Evolutionary conservation across 64 coral and sea anemone genomes (phyloP).

Genomic region (Stichodactyla mertensii): DNA sequence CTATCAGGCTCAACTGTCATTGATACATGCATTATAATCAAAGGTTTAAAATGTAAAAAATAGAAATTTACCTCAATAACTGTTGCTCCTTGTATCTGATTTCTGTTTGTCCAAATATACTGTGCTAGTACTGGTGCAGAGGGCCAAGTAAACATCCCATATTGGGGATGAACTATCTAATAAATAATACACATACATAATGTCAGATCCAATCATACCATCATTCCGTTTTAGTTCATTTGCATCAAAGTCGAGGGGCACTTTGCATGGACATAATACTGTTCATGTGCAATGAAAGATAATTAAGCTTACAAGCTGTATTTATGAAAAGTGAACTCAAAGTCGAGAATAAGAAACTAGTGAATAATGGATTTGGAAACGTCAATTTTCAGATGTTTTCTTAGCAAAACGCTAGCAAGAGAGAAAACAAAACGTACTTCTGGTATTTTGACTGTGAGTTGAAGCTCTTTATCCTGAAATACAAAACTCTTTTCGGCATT

Average conservation of each 20-base stretch:
- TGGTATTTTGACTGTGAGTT: slow-evolving; percentile 42
- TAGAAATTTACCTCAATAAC: slow-evolving; percentile 65
- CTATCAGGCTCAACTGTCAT: too few relatives aligned
- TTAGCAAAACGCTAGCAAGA: not conserved
- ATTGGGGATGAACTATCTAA: slow-evolving; percentile 88
- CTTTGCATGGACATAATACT: too few relatives aligned
- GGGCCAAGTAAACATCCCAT: slow-evolving; percentile 99
- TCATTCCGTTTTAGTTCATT: not conserved
- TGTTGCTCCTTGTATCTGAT: slow-evolving; percentile 45
- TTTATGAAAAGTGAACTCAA: not conserved
- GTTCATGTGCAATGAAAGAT: not conserved
- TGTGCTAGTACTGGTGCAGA: slow-evolving; percentile 88
- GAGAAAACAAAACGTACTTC: slow-evolving; percentile 16
- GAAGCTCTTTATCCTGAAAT: slow-evolving; percentile 11
- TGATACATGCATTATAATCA: not conserved
- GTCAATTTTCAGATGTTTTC: not conserved
- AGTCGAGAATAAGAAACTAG: not conserved
- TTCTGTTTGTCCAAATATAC: slow-evolving; percentile 71
- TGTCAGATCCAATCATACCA: not conserved
- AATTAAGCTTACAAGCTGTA: not conserved
- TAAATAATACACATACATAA: not conserved
- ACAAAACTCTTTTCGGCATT: slow-evolving; percentile 31
- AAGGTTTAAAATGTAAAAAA: not conserved
- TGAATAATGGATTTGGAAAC: not conserved
- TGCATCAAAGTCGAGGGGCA: too few relatives aligned